Evolutionary conservation across 2,113 vertebrate genomes (phyloP).

Genomic region (Rhinopomastus cyanomelas): DNA sequence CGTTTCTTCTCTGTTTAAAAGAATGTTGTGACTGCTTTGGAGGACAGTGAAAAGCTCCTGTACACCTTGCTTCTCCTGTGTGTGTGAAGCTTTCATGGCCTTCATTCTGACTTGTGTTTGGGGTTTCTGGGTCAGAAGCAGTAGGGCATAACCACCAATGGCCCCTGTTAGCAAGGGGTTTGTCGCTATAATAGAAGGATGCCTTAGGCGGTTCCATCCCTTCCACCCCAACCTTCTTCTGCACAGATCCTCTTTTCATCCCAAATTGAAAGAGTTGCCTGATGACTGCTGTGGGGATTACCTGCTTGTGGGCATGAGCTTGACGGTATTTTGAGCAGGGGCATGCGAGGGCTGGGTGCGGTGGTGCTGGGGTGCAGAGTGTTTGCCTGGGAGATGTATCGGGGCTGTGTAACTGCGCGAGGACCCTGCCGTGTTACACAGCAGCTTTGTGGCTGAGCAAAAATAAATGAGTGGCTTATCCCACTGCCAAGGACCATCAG

Average conservation of each 20-base stretch:
- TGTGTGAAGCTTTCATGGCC: background rate
- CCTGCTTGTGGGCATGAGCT: background rate
- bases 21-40: background rate
- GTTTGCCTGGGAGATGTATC: background rate
- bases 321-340: background rate
- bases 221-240: background rate
- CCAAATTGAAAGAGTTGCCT: background rate
- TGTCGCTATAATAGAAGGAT: background rate
- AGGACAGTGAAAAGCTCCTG: background rate
- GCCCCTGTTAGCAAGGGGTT: background rate
- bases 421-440: conserved; percentile 53
- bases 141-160: background rate
- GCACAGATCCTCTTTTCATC: conserved; percentile 9
- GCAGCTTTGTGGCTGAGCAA: conserved; percentile 46
- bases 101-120: background rate
- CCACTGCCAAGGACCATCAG: conserved; percentile 44
- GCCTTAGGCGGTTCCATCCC: background rate
- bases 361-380: background rate
- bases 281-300: background rate
- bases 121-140: background rate
- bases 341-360: background rate
- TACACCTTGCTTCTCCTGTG: background rate
- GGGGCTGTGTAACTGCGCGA: background rate
- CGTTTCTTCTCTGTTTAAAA: background rate
- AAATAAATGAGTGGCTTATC: conserved; percentile 52